Evolutionary conservation across 1,140 invertebrate genomes (phyloP).

Genomic region (Lutraria rhynchaena): DNA sequence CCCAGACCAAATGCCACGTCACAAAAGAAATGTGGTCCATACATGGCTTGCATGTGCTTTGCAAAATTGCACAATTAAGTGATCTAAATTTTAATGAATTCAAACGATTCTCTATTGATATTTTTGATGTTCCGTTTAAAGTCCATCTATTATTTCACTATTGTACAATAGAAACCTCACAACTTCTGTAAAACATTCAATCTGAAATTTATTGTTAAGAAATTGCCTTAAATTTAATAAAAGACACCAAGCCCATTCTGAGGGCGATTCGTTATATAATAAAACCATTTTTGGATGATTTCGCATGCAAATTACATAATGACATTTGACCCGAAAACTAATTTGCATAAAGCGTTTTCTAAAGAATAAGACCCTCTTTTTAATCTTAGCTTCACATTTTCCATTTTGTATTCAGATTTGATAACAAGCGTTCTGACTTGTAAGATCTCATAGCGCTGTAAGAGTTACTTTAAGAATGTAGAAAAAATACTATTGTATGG

Average conservation of each 20-base stretch:
- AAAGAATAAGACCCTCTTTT: constrained; percentile 8
- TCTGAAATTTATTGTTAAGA: constrained; percentile 37
- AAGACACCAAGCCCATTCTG: constrained; percentile 14
- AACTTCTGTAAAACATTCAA: constrained; percentile 1
- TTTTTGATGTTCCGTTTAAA: constrained; percentile 25
- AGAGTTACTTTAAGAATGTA: no score
- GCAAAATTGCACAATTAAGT: constrained; percentile 32
- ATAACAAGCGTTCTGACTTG: not conserved
- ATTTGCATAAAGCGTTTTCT: constrained; percentile 51
- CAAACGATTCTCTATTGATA: constrained; percentile 2
- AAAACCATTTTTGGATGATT: constrained; percentile 44
- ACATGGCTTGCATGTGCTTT: not conserved
- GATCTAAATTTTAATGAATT: constrained; percentile 11
- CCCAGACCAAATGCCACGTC: no score
- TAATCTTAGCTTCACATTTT: not conserved
- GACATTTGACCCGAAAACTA: constrained; percentile 37
- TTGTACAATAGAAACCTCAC: constrained; percentile 2
- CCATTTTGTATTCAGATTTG: not conserved
- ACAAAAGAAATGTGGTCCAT: no score
- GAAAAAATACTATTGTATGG: no score
- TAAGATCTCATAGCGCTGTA: no score
- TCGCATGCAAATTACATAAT: constrained; percentile 59
- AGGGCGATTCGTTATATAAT: constrained; percentile 52
- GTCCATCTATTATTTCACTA: constrained; percentile 31
- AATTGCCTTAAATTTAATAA: constrained; percentile 48